Base-by-base conservation (phyloP, 2,888 invertebrate genomes). In the Carcina quercana region DNA sequence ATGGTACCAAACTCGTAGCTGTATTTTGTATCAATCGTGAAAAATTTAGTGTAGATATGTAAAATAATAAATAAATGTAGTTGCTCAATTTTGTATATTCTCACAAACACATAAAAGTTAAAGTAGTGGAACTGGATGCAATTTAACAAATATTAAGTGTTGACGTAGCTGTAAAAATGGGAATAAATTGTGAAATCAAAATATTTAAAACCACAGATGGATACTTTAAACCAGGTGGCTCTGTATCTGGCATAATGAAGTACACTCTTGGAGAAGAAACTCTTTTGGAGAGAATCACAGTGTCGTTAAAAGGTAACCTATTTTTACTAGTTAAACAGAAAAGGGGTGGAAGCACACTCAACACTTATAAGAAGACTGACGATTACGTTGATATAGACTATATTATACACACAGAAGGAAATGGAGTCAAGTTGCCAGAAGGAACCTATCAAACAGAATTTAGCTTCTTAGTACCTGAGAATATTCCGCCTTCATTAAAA, bases 251-350 rank as follows among this genome's bases (percentile, higher is more conserved):
- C 10, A 21, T 41, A 7, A 20, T 43, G 8, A 41, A 34, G 14
- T 45, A 41, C 12, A 27, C 34, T 5, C 29, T 45, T 2, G 24
- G 33, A n/a, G 30, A 35, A 29, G 38, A 36, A 15, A 35, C 38
- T 8, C 32, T 26, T 5, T 36, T 39, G 5, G 32, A 33, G 5
- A 40, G 32, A 25, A 38, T 43, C 11, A 33, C 30, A 5, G 25
- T 47, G 8, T 47, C 43, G 5, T 20, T 47, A 1, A 38, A 42
- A 28, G 45, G 47, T n/a, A 35, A 32, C 22, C 45, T 34, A 1
- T 32, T 32, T 15, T 19, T 43, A 6, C 12, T 38, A 10, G 10
- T 40, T 10, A 38, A 38, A 34, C 22, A 25, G 8, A 38, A 32
- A 34, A 13, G 22, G 15, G 21, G 32, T 17, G 29, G 28, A 20